phyloP scores from a whole-genome alignment of 1,140 invertebrate genomes.

The Physella acuta region DNA sequence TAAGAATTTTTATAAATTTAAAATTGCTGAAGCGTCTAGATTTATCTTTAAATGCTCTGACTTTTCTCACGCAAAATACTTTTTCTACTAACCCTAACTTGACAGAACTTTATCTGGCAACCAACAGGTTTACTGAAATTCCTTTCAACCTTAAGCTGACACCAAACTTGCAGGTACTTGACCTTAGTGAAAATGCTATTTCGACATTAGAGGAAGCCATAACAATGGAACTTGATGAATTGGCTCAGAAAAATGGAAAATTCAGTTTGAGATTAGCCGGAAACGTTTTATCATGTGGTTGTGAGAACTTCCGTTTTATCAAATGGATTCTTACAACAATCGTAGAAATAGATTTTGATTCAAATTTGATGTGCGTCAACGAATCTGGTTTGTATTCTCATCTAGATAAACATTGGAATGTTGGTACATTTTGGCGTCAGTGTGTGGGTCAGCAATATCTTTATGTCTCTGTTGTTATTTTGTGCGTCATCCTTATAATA shows the following conservation, averaged over 20 bases:
- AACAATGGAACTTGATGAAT: background rate
- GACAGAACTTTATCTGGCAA: background rate
- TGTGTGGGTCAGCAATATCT: too few relatives aligned
- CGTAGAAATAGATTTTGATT: too few relatives aligned
- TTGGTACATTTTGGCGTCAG: too few relatives aligned
- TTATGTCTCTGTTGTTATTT: too few relatives aligned
- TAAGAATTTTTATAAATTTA: background rate
- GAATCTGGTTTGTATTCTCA: too few relatives aligned
- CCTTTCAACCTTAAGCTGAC: conserved; percentile 4
- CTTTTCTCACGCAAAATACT: background rate
- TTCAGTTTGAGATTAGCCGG: background rate
- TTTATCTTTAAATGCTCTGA: background rate
- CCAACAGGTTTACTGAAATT: conserved; percentile 5
- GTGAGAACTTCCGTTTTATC: conserved; percentile 4
- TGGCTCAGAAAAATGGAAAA: background rate
- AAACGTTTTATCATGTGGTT: conserved; percentile 15
- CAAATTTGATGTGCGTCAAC: too few relatives aligned
- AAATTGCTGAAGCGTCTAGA: background rate
- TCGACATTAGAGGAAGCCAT: background rate
- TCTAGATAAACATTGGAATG: too few relatives aligned
- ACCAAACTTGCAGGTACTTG: background rate
- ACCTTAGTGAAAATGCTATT: conserved; percentile 4
- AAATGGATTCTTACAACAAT: too few relatives aligned
- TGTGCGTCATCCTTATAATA: too few relatives aligned
- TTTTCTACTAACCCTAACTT: background rate